Percentiles rank a stretch among this genome's conserved stretches.
phyloP scores from a whole-genome alignment of 2,888 invertebrate genomes.

The Holacanthella duospinosa region DNA sequence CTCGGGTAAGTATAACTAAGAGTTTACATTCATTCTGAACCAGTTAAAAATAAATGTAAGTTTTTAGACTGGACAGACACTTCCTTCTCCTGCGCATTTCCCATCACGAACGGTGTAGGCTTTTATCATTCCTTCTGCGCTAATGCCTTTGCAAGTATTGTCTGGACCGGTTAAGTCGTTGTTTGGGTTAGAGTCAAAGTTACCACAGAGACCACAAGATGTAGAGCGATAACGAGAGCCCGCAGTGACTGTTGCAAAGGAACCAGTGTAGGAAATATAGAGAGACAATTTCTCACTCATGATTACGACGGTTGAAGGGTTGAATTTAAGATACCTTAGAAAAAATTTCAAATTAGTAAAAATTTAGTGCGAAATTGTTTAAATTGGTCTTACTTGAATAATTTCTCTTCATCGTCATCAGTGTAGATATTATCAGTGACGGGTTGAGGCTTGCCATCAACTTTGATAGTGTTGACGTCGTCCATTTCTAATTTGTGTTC shows the following conservation, averaged over 20 bases:
- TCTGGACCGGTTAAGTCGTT: slow-evolving; percentile 36
- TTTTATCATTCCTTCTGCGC: slow-evolving; percentile 34
- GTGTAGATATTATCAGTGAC: slow-evolving; percentile 29
- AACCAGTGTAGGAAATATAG: slow-evolving; percentile 34
- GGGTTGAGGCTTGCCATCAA: slow-evolving; percentile 29
- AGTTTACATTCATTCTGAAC: too few species aligned
- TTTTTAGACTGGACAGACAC: slow-evolving; percentile 15
- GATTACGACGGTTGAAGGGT: slow-evolving; percentile 33
- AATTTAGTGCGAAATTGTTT: not conserved
- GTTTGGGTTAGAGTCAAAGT: slow-evolving; percentile 33
- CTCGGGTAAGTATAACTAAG: too few species aligned
- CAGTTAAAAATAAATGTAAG: too few species aligned
- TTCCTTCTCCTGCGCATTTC: slow-evolving; percentile 32
- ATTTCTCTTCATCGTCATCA: slow-evolving; percentile 31
- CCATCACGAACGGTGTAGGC: slow-evolving; percentile 35
- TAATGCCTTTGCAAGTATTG: slow-evolving; percentile 24
- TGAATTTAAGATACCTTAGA: slow-evolving; percentile 29
- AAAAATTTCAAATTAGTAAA: not conserved
- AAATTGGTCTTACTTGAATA: slow-evolving; percentile 32
- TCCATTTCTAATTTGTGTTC: slow-evolving; percentile 34
- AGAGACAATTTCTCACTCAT: slow-evolving; percentile 27
- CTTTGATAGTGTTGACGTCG: slow-evolving; percentile 29
- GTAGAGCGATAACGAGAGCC: slow-evolving; percentile 33
- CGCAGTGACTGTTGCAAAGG: slow-evolving; percentile 34
- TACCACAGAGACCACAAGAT: slow-evolving; percentile 38